Evolutionary conservation across 2,888 invertebrate genomes (phyloP).

Genomic region (Ichneumoninae sp.): DNA sequence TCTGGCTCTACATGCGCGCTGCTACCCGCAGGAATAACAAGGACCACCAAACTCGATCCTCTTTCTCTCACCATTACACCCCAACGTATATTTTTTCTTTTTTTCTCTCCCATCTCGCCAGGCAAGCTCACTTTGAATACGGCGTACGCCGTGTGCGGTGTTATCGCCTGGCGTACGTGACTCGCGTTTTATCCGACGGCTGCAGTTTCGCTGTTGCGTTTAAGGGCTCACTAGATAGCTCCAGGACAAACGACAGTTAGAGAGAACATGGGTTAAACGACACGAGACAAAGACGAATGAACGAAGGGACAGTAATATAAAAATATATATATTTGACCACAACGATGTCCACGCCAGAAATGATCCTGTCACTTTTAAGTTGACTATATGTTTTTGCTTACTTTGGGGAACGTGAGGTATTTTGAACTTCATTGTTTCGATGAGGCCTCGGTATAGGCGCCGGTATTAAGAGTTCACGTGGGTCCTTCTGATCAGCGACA

Average conservation of each 20-base stretch:
- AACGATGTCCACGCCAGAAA: constrained; percentile 20
- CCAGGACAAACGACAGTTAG: constrained; percentile 40
- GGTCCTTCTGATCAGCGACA: too few species aligned
- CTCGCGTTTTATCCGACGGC: constrained; percentile 74
- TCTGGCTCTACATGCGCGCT: constrained; percentile 47
- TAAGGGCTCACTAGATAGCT: constrained; percentile 41
- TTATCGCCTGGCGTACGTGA: constrained; percentile 81
- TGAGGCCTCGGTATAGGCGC: too few species aligned
- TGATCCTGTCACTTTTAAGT: background rate
- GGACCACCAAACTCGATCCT: constrained; percentile 67
- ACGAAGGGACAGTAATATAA: background rate
- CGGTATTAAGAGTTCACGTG: too few species aligned
- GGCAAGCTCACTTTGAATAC: constrained; percentile 63
- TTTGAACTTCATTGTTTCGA: too few species aligned
- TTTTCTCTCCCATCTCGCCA: constrained; percentile 44
- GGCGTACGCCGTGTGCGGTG: constrained; percentile 69
- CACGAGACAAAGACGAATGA: constrained; percentile 10
- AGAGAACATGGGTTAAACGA: constrained; percentile 52
- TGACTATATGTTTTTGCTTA: background rate
- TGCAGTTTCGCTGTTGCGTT: constrained; percentile 66
- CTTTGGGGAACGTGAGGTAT: too few species aligned
- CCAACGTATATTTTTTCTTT: constrained; percentile 65
- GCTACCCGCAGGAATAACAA: constrained; percentile 57
- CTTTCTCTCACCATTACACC: constrained; percentile 65
- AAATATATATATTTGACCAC: constrained; percentile 10